A percentile compares a stretch with the other conserved stretches of the same genome.
phyloP scores from a whole-genome alignment of 2,888 invertebrate species.

The Dione vanillae region DNA sequence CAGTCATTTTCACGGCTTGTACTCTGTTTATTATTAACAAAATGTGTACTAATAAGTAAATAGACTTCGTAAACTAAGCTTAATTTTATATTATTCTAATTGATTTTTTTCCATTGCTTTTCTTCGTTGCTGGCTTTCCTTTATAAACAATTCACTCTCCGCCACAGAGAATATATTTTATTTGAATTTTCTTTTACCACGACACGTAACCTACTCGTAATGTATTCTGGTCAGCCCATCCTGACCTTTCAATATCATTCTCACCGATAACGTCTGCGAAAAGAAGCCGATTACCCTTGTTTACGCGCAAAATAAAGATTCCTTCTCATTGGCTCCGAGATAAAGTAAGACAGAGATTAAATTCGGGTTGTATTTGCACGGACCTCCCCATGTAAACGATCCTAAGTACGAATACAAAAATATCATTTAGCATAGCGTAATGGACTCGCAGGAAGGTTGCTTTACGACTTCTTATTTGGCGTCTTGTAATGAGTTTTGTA shows the following conservation, averaged over 20 bases:
- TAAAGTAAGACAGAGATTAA: slow-evolving; percentile 78
- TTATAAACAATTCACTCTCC: too few relatives aligned
- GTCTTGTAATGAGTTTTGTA: slow-evolving; percentile 79
- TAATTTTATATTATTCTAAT: too few relatives aligned
- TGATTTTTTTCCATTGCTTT: too few relatives aligned
- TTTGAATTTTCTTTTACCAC: slow-evolving; percentile 6
- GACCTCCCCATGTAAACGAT: slow-evolving; percentile 74
- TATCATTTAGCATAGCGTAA: slow-evolving; percentile 81
- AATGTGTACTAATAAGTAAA: too few relatives aligned
- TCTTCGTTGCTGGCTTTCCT: too few relatives aligned
- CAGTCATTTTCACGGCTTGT: too few relatives aligned
- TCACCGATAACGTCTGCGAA: slow-evolving; percentile 52
- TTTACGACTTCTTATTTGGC: slow-evolving; percentile 79
- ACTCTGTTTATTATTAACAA: too few relatives aligned
- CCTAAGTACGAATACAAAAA: slow-evolving; percentile 72
- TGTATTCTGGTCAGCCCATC: slow-evolving; percentile 68
- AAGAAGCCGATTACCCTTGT: slow-evolving; percentile 73
- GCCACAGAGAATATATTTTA: slow-evolving; percentile 18
- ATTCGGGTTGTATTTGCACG: slow-evolving; percentile 75
- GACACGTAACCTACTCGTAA: slow-evolving; percentile 52
- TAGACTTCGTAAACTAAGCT: too few relatives aligned
- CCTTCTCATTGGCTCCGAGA: slow-evolving; percentile 74
- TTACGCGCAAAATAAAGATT: slow-evolving; percentile 81
- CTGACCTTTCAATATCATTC: slow-evolving; percentile 72
- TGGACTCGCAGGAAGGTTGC: slow-evolving; percentile 74